These are phyloP conservation scores for Labeo calbasu DNA, from an alignment of 2,797 vertebrate genomes.

Conservation along the genomic window DNA sequence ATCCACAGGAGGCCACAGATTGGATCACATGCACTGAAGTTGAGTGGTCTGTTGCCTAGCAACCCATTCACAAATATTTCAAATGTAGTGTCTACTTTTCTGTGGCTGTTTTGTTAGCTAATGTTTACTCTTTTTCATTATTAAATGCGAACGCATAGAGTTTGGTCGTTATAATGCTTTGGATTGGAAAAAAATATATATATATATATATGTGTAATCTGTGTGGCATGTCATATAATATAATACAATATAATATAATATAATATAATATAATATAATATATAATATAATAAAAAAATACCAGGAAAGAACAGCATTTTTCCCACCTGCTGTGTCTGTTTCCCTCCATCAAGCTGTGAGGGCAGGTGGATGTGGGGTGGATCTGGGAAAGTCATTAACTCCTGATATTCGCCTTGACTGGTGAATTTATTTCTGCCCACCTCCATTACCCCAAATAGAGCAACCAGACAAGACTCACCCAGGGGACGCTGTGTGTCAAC, in stretches of 20 bases:
- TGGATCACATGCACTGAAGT: conserved; percentile 37
- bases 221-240: background rate
- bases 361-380: conserved; percentile 68
- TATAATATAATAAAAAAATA: conserved; percentile 4
- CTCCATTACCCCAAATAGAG: conserved; percentile 69
- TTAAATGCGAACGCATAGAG: background rate
- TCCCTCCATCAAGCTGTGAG: conserved; percentile 48
- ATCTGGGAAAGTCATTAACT: conserved; percentile 76
- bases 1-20: conserved; percentile 56
- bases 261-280: background rate
- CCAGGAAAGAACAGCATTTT: conserved; percentile 13
- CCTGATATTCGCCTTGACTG: conserved; percentile 69
- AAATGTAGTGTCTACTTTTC: conserved; percentile 53
- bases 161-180: background rate
- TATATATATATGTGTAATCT: background rate
- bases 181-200: background rate
- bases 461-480: conserved; percentile 55
- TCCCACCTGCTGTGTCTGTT: background rate
- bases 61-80: conserved; percentile 67
- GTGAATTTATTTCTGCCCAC: conserved; percentile 70
- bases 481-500: conserved; percentile 37
- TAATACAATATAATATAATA: background rate
- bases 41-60: conserved; percentile 70
- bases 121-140: background rate
- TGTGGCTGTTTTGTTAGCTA: background rate